phyloP scores from a whole-genome alignment of 2,888 invertebrate species.

The Chrysomela aeneicollis region DNA sequence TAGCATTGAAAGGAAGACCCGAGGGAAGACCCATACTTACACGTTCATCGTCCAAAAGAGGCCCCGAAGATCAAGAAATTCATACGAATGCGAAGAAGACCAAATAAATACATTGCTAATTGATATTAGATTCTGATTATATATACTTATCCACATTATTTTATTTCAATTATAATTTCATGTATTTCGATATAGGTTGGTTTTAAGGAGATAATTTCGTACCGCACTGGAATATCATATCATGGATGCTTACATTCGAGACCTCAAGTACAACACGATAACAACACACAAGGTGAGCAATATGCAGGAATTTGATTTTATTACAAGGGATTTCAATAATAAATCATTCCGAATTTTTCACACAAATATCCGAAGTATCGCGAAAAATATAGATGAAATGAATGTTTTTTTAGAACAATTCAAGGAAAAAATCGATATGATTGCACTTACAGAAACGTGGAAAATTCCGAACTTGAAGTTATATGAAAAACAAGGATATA shows the following conservation, averaged over 20 bases:
- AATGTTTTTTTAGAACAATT: slow-evolving; percentile 8
- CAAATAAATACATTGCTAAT: too few species aligned
- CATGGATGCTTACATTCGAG: slow-evolving; percentile 9
- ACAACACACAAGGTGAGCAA: slow-evolving; percentile 15
- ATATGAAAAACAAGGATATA: too few species aligned
- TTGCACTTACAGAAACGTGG: slow-evolving; percentile 17
- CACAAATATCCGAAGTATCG: too few species aligned
- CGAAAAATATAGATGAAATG: slow-evolving; percentile 8
- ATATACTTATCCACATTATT: too few species aligned
- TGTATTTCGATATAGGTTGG: not conserved
- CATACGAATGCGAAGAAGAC: too few species aligned
- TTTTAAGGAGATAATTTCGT: not conserved
- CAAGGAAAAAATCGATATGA: slow-evolving; percentile 1
- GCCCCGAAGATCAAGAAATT: too few species aligned
- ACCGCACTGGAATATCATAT: slow-evolving; percentile 6
- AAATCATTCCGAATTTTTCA: too few species aligned
- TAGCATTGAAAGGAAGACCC: not conserved
- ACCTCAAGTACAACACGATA: slow-evolving; percentile 6
- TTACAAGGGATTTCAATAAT: too few species aligned
- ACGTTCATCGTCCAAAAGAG: too few species aligned
- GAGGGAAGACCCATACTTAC: too few species aligned
- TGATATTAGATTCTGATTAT: too few species aligned
- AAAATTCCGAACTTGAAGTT: slow-evolving; percentile 14
- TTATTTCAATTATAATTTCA: not conserved
- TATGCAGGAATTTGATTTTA: too few species aligned